A percentile compares a stretch with the other conserved stretches of the same genome.
Conservation (phyloP, 1,140 invertebrate species). For the Drosophila bipectinata region DNA sequence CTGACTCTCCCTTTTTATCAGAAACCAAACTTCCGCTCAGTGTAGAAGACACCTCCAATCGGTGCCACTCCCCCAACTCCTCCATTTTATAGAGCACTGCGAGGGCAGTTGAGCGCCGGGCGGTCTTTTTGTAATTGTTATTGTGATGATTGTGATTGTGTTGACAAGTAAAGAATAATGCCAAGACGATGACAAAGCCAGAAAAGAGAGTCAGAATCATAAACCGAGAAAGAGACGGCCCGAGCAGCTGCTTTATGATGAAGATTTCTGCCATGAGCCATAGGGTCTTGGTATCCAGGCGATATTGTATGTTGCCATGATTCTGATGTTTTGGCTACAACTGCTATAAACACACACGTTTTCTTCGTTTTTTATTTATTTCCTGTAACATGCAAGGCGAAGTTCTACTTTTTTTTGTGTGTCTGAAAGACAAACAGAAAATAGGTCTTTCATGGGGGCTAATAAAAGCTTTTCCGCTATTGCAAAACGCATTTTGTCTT, state of each 20-base stretch:
- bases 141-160: constrained; percentile 34
- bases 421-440: constrained; percentile 58
- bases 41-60: constrained; percentile 31
- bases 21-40: constrained; percentile 72
- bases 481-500: constrained; percentile 76
- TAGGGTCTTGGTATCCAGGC: constrained; percentile 21
- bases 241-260: constrained; percentile 53
- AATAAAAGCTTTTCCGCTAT: constrained; percentile 46
- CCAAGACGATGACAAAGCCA: constrained; percentile 14
- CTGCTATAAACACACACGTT: constrained; percentile 53
- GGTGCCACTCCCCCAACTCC: not conserved
- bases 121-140: constrained; percentile 49
- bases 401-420: constrained; percentile 20
- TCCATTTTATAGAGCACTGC: constrained; percentile 19
- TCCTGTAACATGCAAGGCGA: constrained; percentile 71
- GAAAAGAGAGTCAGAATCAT: constrained; percentile 10
- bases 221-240: constrained; percentile 15
- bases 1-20: constrained; percentile 55
- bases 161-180: constrained; percentile 41
- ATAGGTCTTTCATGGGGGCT: constrained; percentile 47
- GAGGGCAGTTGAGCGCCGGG: constrained; percentile 57
- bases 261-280: constrained; percentile 56
- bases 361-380: constrained; percentile 59
- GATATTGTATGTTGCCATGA: constrained; percentile 12
- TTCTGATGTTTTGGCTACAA: constrained; percentile 31